phyloP scores from a whole-genome alignment of 2,888 invertebrate genomes.

The Chaetoderma sp. region DNA sequence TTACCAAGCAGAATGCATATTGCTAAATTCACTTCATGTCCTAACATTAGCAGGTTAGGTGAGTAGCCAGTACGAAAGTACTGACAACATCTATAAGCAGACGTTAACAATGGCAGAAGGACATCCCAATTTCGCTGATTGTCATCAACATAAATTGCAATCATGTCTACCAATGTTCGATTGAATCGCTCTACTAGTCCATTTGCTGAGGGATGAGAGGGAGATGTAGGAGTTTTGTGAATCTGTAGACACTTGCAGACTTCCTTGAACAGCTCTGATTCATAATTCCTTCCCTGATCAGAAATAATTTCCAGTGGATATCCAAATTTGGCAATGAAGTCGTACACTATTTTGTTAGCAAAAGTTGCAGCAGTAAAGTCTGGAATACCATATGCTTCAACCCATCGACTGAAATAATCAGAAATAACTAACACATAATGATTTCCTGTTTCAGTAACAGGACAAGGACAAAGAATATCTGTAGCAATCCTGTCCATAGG shows the following conservation, averaged over 20 bases:
- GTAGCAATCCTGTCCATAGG: conserved; percentile 22
- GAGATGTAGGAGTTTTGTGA: conserved; percentile 24
- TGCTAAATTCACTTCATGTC: conserved; percentile 31
- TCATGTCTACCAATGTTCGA: conserved; percentile 25
- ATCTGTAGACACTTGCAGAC: conserved; percentile 4
- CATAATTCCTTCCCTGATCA: conserved; percentile 11
- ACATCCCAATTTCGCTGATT: conserved; percentile 34
- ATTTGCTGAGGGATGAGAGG: conserved; percentile 29
- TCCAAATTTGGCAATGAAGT: background rate
- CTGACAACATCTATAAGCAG: conserved; percentile 30
- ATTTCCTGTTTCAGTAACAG: conserved; percentile 13
- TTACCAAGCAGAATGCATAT: conserved; percentile 24
- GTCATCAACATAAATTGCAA: conserved; percentile 22
- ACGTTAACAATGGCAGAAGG: conserved; percentile 26
- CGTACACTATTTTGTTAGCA: background rate
- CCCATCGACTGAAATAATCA: conserved; percentile 12
- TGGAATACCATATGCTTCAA: conserved; percentile 12
- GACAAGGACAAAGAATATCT: conserved; percentile 28
- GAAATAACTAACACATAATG: conserved; percentile 14
- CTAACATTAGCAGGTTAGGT: conserved; percentile 34
- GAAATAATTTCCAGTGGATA: background rate
- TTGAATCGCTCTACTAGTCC: conserved; percentile 34
- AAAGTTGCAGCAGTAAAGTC: background rate
- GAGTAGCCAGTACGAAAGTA: conserved; percentile 29
- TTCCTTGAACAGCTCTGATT: conserved; percentile 5